These are phyloP conservation scores for Tortrix viridana DNA, from an alignment of 2,888 invertebrate genomes.

Conservation along the genomic window DNA sequence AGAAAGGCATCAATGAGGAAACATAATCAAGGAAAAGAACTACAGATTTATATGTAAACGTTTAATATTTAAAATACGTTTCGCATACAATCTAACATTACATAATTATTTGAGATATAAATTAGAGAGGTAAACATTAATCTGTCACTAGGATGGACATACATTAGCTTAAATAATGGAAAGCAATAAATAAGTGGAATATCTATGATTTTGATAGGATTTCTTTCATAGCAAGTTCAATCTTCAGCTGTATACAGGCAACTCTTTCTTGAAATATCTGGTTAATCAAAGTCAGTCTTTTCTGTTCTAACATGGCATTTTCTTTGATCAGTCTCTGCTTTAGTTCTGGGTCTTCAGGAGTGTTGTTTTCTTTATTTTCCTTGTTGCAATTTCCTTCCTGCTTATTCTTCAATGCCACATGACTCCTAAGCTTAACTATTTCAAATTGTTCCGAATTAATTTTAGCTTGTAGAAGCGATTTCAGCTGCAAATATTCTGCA, in stretches of 20 bases:
- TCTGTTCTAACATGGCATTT: slow-evolving; percentile 87
- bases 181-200: slow-evolving; percentile 7
- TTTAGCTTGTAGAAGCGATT: slow-evolving; percentile 87
- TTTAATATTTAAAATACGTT: slow-evolving; percentile 33
- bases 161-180: slow-evolving; percentile 16
- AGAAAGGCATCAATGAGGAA: background rate
- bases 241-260: slow-evolving; percentile 88
- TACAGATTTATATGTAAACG: slow-evolving; percentile 4
- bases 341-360: slow-evolving; percentile 71
- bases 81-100: slow-evolving; percentile 35
- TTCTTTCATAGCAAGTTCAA: slow-evolving; percentile 86
- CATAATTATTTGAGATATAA: slow-evolving; percentile 36
- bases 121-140: slow-evolving; percentile 32
- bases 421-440: slow-evolving; percentile 86
- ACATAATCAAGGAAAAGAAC: slow-evolving; percentile 4
- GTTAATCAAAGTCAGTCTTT: slow-evolving; percentile 86
- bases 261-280: slow-evolving; percentile 90
- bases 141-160: slow-evolving; percentile 28
- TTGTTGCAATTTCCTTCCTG: slow-evolving; percentile 66
- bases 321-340: slow-evolving; percentile 82
- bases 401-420: slow-evolving; percentile 78
- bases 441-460: slow-evolving; percentile 90
- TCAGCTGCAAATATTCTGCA: slow-evolving; percentile 86
- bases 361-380: slow-evolving; percentile 66
- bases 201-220: slow-evolving; percentile 73